These are phyloP conservation scores for Dendroctonus valens DNA, from an alignment of 1,140 invertebrate genomes.

Conservation along the genomic window DNA sequence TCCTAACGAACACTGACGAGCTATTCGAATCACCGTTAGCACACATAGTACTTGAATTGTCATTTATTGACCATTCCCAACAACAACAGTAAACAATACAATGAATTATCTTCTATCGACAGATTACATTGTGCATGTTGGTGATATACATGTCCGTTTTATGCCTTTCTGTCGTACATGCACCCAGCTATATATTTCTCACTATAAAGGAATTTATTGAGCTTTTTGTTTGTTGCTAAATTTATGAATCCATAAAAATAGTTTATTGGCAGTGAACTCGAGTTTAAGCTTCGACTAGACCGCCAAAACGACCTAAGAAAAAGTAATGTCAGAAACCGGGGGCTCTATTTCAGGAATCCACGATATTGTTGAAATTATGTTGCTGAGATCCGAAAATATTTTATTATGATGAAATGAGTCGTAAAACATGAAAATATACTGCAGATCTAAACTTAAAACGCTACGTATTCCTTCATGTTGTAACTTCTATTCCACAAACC, in stretches of 20 bases:
- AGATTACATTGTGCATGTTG: conserved; percentile 14
- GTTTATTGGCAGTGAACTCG: conserved; percentile 14
- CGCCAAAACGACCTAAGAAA: too few relatives aligned
- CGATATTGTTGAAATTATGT: too few relatives aligned
- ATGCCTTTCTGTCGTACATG: conserved; percentile 15
- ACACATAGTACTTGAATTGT: background rate
- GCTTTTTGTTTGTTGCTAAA: conserved; percentile 29
- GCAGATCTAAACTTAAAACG: too few relatives aligned
- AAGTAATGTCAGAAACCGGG: background rate
- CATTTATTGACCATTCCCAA: background rate
- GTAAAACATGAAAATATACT: too few relatives aligned
- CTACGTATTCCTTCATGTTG: too few relatives aligned
- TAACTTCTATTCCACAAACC: too few relatives aligned
- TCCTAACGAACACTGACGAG: too few relatives aligned
- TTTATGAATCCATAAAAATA: conserved; percentile 28
- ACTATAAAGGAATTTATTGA: conserved; percentile 28
- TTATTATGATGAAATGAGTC: too few relatives aligned
- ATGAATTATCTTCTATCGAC: conserved; percentile 19
- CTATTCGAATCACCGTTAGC: too few relatives aligned
- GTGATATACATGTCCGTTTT: conserved; percentile 14
- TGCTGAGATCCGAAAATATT: too few relatives aligned
- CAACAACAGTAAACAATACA: background rate
- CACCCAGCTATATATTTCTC: conserved; percentile 17
- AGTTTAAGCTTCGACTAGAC: too few relatives aligned
- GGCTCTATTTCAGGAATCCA: background rate